phyloP scores from a whole-genome alignment of 2,888 invertebrate genomes.

The Mythimna loreyi region DNA sequence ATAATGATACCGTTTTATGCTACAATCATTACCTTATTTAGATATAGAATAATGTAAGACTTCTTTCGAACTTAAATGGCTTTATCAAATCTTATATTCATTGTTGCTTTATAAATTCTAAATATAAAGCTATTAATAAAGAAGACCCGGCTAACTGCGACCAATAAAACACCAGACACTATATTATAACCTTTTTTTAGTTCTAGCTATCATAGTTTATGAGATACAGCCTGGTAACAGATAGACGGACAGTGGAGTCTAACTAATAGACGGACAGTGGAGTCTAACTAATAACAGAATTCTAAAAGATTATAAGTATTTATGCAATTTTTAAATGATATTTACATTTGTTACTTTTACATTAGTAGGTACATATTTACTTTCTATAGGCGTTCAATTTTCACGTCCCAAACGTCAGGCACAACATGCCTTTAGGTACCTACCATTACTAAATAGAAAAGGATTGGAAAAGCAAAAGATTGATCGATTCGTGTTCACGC shows the following conservation, averaged over 20 bases:
- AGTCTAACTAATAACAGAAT: no score
- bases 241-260: no score
- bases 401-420: neutral
- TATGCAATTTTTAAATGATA: neutral
- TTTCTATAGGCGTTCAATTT: neutral
- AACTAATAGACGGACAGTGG: no score
- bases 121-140: no score
- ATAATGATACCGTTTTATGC: neutral
- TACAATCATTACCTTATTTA: neutral
- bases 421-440: neutral
- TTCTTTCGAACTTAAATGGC: neutral
- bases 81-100: neutral
- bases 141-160: no score
- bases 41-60: neutral
- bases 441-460: conserved; percentile 11
- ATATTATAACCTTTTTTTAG: no score
- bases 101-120: no score
- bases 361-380: neutral
- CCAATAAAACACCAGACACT: no score
- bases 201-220: no score
- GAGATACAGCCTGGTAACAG: no score
- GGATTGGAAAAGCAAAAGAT: neutral
- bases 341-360: neutral
- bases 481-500: conserved; percentile 18
- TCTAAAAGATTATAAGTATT: no score